Evolutionary conservation across 2,113 vertebrate genomes (phyloP), one percentile per base, ranked within the genome.

Genomic region (Cheilinus undulatus): DNA sequence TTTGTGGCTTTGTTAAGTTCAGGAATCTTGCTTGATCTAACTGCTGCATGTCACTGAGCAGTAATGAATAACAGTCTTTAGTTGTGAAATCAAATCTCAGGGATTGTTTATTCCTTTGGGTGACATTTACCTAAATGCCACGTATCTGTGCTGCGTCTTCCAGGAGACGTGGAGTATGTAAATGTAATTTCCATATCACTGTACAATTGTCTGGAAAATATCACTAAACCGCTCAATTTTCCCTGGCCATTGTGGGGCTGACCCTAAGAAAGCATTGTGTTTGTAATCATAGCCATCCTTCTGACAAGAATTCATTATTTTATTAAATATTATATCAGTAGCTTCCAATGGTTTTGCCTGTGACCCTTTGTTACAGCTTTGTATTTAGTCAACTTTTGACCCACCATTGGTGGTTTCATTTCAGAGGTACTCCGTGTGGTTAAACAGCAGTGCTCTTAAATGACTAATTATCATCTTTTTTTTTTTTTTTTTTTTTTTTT

Each of bases 81-180:
- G 65, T 76, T 80, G 78, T 57, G 70, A 69, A 81, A 84, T 68
- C 11, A 69, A 82, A 89, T 82, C 66, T 68, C 49, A 12, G 59
- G 45, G 49, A 76, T 68, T 90, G 83, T 91, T 90, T 92, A 88
- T 91, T 88, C 64, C 73, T 85, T 81, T 76, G 54, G 79, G 78
- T 93, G 93, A 91, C 89, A 93, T 94, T 94, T 94, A 88, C 80
- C 86, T 66, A 93, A 94, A 93, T 94, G 93, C 84, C 93, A 93
- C 77, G 76, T 85, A 85, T 89, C 86, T 71, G 73, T 59, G 27
- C 67, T 34, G 75, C 65, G 58, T 80, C 56, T 69, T 68, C 74
- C 53, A 59, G 71, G 75, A 89, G 77, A 86, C 73, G 53, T 73
- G 68, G 69, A 24, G 52, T 80, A 91, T 91, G 86, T 82, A 86